phyloP scores from a whole-genome alignment of 2,797 vertebrate genomes.

The Xenops minutus region DNA sequence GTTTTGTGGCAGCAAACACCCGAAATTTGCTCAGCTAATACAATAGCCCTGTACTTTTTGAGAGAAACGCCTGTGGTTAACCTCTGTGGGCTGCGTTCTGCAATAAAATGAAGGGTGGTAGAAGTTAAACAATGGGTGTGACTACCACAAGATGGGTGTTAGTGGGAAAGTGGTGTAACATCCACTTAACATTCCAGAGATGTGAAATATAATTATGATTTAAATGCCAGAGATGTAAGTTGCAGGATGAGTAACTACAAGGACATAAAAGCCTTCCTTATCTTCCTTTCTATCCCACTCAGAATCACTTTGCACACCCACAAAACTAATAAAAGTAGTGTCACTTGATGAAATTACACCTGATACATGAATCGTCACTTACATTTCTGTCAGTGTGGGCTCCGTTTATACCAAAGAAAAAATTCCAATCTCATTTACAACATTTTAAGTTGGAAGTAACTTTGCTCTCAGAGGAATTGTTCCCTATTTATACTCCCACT shows the following conservation, averaged over 20 bases:
- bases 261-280: constrained; percentile 45
- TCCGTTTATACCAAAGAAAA: constrained; percentile 8
- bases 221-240: constrained; percentile 54
- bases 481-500: neutral
- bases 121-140: constrained; percentile 58
- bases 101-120: constrained; percentile 13
- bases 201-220: constrained; percentile 42
- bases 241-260: constrained; percentile 45
- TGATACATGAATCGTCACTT: constrained; percentile 23
- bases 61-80: constrained; percentile 1
- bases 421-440: neutral
- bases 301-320: constrained; percentile 54
- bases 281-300: constrained; percentile 34
- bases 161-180: constrained; percentile 61
- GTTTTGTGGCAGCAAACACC: neutral
- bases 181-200: constrained; percentile 56
- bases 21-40: neutral
- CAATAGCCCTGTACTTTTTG: neutral
- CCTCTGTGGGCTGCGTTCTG: constrained; percentile 22
- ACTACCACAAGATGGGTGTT: constrained; percentile 33
- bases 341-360: constrained; percentile 39
- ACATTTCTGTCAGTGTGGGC: neutral
- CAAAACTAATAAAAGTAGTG: constrained; percentile 41
- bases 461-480: neutral
- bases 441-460: neutral